Evolutionary conservation across 2,888 invertebrate genomes (phyloP).

Genomic region (Lutraria lutraria): DNA sequence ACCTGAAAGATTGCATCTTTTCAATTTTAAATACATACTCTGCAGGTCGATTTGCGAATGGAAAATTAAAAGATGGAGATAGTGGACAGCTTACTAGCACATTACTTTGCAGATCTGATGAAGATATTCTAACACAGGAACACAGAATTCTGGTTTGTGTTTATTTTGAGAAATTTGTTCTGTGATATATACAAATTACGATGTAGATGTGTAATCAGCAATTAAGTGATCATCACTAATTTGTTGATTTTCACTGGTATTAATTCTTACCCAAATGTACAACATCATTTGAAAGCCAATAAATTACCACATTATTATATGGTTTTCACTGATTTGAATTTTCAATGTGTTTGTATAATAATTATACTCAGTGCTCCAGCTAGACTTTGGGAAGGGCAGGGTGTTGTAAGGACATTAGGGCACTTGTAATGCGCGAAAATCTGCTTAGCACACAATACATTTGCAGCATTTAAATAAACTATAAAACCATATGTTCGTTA

Average conservation of each 20-base stretch:
- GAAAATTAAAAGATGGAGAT: constrained; percentile 19
- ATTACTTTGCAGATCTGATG: not conserved
- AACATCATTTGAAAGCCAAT: not conserved
- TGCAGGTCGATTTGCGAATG: constrained; percentile 39
- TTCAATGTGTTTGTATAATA: too few relatives aligned
- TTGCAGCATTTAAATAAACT: too few relatives aligned
- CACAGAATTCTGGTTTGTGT: constrained; percentile 32
- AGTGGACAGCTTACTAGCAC: not conserved
- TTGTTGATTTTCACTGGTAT: not conserved
- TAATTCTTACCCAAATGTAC: not conserved
- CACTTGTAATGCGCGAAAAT: too few relatives aligned
- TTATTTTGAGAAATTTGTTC: not conserved
- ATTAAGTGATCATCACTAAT: not conserved
- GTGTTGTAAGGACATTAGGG: too few relatives aligned
- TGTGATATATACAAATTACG: not conserved
- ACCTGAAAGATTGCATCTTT: not conserved
- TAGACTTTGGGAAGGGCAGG: too few relatives aligned
- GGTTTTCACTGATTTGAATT: not conserved
- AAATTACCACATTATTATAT: not conserved
- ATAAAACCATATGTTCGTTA: too few relatives aligned
- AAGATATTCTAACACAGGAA: not conserved
- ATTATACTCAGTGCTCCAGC: too few relatives aligned
- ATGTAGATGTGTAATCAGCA: not conserved
- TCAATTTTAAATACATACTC: not conserved
- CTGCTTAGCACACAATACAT: too few relatives aligned